Conservation (phyloP, 2,797 vertebrate genomes). For the Rousettus madagascariensis region DNA sequence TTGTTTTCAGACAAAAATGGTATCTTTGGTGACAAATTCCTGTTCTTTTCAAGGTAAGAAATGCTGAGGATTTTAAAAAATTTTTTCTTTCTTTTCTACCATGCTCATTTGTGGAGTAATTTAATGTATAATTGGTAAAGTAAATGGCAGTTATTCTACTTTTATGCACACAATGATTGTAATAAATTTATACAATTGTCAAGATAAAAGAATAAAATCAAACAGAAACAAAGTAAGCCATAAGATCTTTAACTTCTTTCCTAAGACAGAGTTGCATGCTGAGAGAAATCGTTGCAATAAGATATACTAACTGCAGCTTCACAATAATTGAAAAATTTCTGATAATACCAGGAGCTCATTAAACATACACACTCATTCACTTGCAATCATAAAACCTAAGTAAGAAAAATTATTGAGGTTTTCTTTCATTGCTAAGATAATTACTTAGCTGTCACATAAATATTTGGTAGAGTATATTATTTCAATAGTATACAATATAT, state of each 20-base stretch:
- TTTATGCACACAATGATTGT: conserved; percentile 30
- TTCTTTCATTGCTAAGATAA: conserved; percentile 32
- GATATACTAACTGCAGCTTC: not conserved
- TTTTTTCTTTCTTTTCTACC: not conserved
- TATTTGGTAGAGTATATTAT: conserved; percentile 12
- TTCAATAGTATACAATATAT: not conserved
- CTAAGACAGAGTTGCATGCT: not conserved
- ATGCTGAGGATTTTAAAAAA: not conserved
- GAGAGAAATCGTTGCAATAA: conserved; percentile 27
- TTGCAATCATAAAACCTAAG: conserved; percentile 27
- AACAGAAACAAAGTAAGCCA: conserved; percentile 31
- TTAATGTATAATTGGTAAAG: conserved; percentile 49
- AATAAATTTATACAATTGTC: conserved; percentile 21
- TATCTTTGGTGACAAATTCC: conserved; percentile 26
- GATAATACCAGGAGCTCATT: not conserved
- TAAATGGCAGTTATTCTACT: conserved; percentile 20
- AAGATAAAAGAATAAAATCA: conserved; percentile 51
- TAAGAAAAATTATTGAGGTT: conserved; percentile 36
- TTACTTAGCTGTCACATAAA: conserved; percentile 36
- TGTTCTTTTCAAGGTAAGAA: not conserved
- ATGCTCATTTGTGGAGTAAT: not conserved
- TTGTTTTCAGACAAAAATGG: conserved; percentile 24
- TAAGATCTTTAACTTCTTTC: not conserved
- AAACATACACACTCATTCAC: not conserved
- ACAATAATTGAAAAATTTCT: conserved; percentile 59